These are phyloP conservation scores for Glossophaga mutica DNA, from an alignment of 2,797 vertebrate species.

Conservation along the genomic window DNA sequence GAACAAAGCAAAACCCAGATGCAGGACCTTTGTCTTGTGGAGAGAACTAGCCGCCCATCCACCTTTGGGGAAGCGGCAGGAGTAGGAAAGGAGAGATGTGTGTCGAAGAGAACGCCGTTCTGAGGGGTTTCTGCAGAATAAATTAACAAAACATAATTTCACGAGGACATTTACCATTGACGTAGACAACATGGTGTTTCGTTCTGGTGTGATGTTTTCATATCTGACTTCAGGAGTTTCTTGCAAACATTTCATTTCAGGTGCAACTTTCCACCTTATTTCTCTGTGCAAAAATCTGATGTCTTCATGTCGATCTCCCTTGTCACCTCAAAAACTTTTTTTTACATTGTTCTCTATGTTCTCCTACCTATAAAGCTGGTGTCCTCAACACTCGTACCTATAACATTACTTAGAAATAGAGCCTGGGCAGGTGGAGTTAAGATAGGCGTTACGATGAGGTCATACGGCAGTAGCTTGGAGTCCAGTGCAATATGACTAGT, in stretches of 20 bases:
- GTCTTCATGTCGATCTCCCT: neutral
- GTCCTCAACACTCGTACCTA: neutral
- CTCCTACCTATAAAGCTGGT: neutral
- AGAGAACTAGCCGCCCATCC: no score
- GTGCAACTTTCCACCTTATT: neutral
- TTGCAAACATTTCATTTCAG: rapidly evolving
- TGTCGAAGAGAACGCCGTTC: neutral
- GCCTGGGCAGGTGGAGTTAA: neutral
- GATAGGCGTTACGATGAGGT: neutral
- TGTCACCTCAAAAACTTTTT: neutral
- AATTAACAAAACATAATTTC: neutral
- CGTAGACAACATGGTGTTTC: no score
- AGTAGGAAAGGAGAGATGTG: neutral
- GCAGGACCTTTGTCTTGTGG: neutral
- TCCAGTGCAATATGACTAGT: no score
- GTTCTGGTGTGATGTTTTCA: no score
- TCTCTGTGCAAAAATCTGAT: rapidly evolving
- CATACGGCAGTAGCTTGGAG: rapidly evolving
- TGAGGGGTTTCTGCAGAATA: neutral
- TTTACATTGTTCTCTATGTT: neutral
- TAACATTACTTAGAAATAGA: neutral
- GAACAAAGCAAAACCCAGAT: rapidly evolving
- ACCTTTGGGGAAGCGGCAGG: no score
- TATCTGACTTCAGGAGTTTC: neutral
- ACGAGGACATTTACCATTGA: no score